phyloP scores from a whole-genome alignment of 2,888 invertebrate genomes.

The Pedicia rivosa region DNA sequence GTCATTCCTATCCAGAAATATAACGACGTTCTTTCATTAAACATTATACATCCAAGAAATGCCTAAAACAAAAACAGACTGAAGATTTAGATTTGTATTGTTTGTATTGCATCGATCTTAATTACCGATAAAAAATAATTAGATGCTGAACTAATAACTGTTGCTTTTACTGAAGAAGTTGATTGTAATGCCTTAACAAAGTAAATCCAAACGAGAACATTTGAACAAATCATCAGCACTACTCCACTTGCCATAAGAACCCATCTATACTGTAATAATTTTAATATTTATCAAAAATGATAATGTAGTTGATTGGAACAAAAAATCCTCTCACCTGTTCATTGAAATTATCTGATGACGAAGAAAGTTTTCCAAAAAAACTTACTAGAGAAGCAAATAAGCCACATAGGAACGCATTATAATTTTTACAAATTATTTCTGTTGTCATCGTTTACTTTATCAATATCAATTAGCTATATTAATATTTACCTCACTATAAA shows the following conservation, averaged over 20 bases:
- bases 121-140: constrained; percentile 42
- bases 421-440: no score
- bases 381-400: constrained; percentile 39
- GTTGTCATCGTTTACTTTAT: no score
- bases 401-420: constrained; percentile 33
- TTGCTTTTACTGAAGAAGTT: constrained; percentile 38
- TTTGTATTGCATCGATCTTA: constrained; percentile 13
- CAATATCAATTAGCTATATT: no score
- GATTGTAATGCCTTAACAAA: constrained; percentile 42
- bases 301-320: no score
- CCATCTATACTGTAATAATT: not conserved
- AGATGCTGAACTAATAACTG: constrained; percentile 39
- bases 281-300: not conserved
- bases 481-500: no score
- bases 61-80: constrained; percentile 49
- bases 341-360: not conserved
- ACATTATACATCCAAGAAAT: constrained; percentile 47
- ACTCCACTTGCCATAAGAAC: constrained; percentile 15
- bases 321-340: not conserved
- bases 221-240: constrained; percentile 36
- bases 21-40: constrained; percentile 49
- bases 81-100: no score
- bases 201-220: constrained; percentile 38
- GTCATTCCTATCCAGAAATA: constrained; percentile 57
- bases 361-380: constrained; percentile 40